Evolutionary conservation across 2,888 invertebrate genomes (phyloP).

Genomic region (Cyaniris semiargus): DNA sequence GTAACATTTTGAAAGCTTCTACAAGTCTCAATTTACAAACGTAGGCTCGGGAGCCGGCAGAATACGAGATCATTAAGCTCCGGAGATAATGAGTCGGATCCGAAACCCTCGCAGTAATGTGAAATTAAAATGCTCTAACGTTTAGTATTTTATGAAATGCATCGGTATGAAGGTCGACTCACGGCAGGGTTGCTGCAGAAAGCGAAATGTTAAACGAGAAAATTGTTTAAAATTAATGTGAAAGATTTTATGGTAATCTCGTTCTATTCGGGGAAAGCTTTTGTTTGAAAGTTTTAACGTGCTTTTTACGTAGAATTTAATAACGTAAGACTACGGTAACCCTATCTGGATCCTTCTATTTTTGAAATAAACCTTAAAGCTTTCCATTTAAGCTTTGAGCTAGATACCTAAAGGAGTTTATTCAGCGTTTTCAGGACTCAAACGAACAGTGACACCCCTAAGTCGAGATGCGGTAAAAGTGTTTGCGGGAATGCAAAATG

Average conservation of each 20-base stretch:
- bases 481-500: constrained; percentile 73
- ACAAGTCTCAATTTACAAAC: neutral
- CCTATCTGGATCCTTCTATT: neutral
- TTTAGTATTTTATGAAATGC: constrained; percentile 33
- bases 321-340: neutral
- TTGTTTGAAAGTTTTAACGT: neutral
- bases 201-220: neutral
- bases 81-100: constrained; percentile 31
- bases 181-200: neutral
- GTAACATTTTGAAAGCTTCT: neutral
- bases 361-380: neutral
- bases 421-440: neutral
- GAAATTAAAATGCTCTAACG: constrained; percentile 37
- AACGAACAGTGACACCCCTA: neutral
- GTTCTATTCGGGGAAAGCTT: neutral
- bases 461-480: constrained; percentile 58
- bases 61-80: constrained; percentile 23
- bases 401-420: neutral
- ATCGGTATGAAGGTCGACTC: constrained; percentile 26
- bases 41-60: neutral
- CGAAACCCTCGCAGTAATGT: constrained; percentile 29
- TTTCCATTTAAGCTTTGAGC: neutral
- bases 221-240: neutral
- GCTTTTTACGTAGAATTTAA: neutral
- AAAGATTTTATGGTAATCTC: neutral